Evolutionary conservation across 1,140 invertebrate species (phyloP).

Genomic region (Globodera ellingtonae): DNA sequence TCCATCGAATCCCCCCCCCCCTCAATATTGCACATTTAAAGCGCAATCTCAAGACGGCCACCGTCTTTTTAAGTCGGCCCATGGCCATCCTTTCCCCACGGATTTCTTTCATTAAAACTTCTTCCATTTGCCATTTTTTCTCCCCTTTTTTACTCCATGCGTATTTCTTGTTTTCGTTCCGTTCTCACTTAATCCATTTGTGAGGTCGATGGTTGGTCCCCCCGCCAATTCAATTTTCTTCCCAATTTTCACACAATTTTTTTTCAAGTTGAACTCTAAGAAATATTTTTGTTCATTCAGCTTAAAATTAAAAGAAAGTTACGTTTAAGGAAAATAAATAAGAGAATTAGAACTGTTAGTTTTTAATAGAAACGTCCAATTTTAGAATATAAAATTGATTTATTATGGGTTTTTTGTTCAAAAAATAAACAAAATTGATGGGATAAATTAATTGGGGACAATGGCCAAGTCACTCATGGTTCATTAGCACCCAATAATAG

Average conservation of each 20-base stretch:
- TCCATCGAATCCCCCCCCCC: neutral
- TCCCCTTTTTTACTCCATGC: neutral
- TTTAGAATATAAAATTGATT: too few species aligned
- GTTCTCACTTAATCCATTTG: constrained; percentile 5
- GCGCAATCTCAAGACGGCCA: constrained; percentile 3
- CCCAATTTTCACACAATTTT: neutral
- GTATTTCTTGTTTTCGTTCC: constrained; percentile 12
- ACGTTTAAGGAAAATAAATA: neutral
- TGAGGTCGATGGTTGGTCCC: neutral
- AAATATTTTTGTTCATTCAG: constrained; percentile 15
- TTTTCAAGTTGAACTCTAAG: neutral
- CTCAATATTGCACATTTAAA: neutral
- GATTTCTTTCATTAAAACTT: constrained; percentile 20
- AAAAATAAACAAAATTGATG: too few species aligned
- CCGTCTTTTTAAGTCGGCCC: neutral
- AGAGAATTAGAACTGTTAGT: neutral
- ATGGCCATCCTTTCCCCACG: constrained; percentile 1
- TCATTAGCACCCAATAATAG: constrained; percentile 28
- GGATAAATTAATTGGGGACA: neutral
- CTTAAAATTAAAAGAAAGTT: neutral
- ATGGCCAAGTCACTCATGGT: neutral
- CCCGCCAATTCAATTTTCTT: neutral
- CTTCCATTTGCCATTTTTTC: constrained; percentile 18
- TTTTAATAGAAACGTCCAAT: too few species aligned
- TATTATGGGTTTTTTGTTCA: too few species aligned